These are phyloP conservation scores for Eristalis intricaria DNA, from an alignment of 2,888 invertebrate genomes.

Conservation along the genomic window DNA sequence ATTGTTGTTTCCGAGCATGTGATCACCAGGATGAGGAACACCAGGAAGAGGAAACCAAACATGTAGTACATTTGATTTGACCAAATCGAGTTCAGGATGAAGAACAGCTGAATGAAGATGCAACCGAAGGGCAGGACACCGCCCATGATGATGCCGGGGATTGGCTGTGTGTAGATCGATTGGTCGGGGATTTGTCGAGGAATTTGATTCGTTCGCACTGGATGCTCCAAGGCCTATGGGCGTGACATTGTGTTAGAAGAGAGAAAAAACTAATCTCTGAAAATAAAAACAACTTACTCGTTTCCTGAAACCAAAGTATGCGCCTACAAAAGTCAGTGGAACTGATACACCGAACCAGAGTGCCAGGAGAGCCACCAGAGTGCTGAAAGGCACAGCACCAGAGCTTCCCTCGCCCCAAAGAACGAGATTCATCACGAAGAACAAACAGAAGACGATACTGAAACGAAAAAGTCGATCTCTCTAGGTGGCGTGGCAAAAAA, in stretches of 20 bases:
- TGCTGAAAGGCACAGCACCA: slow-evolving; percentile 98
- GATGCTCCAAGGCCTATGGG: slow-evolving; percentile 94
- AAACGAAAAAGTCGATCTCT: slow-evolving; percentile 74
- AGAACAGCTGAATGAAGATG: slow-evolving; percentile 99
- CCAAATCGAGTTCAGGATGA: slow-evolving; percentile 99
- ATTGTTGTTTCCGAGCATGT: slow-evolving; percentile 99
- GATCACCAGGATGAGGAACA: slow-evolving; percentile 97
- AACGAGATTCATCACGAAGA: slow-evolving; percentile 98
- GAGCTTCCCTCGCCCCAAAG: slow-evolving; percentile 98
- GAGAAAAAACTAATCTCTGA: neutral
- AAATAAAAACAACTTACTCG: slow-evolving; percentile 84
- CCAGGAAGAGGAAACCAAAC: slow-evolving; percentile 99
- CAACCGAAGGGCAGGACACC: slow-evolving; percentile 99
- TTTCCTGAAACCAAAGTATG: slow-evolving; percentile 99
- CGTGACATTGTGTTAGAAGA: neutral
- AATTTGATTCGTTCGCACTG: slow-evolving; percentile 99
- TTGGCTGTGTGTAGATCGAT: slow-evolving; percentile 97
- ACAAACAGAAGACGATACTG: slow-evolving; percentile 97
- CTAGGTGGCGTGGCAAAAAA: no score
- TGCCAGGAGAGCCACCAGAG: slow-evolving; percentile 94
- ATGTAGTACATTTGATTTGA: slow-evolving; percentile 99
- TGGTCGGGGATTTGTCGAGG: slow-evolving; percentile 99
- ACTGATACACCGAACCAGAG: slow-evolving; percentile 99
- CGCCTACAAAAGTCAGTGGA: slow-evolving; percentile 98
- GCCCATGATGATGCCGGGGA: slow-evolving; percentile 98